phyloP scores from a whole-genome alignment of 2,888 invertebrate species.

The Synanthedon tipuliformis region DNA sequence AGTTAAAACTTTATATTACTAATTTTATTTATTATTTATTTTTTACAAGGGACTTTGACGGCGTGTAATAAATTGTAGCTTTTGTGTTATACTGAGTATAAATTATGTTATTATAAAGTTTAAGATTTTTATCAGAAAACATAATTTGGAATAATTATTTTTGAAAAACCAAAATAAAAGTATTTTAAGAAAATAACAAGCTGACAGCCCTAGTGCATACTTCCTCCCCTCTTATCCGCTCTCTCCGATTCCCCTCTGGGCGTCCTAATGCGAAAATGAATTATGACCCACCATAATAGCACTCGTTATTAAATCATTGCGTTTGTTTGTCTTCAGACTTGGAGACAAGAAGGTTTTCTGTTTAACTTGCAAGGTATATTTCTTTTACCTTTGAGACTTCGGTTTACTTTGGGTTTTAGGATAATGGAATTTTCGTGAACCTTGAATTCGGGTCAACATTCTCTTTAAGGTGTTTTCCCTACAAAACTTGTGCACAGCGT shows the following conservation, averaged over 20 bases:
- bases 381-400: background rate
- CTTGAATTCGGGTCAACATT: too few relatives aligned
- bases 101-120: too few relatives aligned
- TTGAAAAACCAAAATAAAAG: constrained; percentile 1
- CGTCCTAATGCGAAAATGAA: constrained; percentile 41
- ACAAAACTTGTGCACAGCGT: too few relatives aligned
- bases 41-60: too few relatives aligned
- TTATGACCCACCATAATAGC: constrained; percentile 36
- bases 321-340: constrained; percentile 5
- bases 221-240: constrained; percentile 6
- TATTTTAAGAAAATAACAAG: constrained; percentile 6
- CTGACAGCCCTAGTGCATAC: constrained; percentile 6
- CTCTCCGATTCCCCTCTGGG: constrained; percentile 1
- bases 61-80: too few relatives aligned
- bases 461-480: too few relatives aligned
- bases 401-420: background rate
- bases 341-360: background rate
- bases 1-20: too few relatives aligned
- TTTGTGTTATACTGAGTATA: too few relatives aligned
- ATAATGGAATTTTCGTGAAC: background rate
- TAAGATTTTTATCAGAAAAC: too few relatives aligned
- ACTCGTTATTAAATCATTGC: constrained; percentile 37
- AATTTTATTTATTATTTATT: too few relatives aligned
- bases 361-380: background rate
- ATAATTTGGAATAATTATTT: too few relatives aligned